Conservation (phyloP, 2,888 invertebrate genomes). For the Nephrotoma appendiculata region DNA sequence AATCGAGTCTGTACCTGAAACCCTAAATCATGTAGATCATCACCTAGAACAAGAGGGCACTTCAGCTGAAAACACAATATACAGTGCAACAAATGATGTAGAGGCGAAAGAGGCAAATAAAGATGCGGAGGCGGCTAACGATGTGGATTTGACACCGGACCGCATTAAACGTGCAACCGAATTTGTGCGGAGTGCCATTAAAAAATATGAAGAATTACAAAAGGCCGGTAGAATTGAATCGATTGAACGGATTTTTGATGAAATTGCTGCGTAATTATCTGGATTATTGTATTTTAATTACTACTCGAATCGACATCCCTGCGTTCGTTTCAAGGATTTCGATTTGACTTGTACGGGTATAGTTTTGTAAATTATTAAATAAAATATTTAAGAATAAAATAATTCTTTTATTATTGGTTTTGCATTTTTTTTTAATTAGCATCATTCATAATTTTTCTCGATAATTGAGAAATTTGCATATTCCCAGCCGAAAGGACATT, state of each 20-base stretch:
- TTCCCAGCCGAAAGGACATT: too few relatives aligned
- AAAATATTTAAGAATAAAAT: neutral
- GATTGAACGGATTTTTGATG: constrained; percentile 1
- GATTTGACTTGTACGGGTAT: neutral
- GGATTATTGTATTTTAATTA: neutral
- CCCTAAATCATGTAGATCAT: neutral
- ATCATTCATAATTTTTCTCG: too few relatives aligned
- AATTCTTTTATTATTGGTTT: too few relatives aligned
- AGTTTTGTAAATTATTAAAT: neutral
- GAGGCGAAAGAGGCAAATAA: neutral
- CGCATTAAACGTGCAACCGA: constrained; percentile 37
- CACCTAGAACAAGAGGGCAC: constrained; percentile 11
- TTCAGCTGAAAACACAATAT: constrained; percentile 17
- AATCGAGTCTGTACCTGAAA: neutral
- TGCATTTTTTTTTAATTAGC: too few relatives aligned
- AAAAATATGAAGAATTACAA: constrained; percentile 35
- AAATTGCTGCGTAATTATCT: neutral
- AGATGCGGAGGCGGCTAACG: neutral
- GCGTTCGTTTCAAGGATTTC: neutral
- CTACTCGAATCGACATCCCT: neutral
- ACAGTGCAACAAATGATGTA: neutral
- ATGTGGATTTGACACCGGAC: constrained; percentile 36
- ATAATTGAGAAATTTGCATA: too few relatives aligned
- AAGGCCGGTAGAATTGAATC: constrained; percentile 12
- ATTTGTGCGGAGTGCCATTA: constrained; percentile 39